Conservation (phyloP, 2,888 invertebrate species). For the Pammene fasciana region DNA sequence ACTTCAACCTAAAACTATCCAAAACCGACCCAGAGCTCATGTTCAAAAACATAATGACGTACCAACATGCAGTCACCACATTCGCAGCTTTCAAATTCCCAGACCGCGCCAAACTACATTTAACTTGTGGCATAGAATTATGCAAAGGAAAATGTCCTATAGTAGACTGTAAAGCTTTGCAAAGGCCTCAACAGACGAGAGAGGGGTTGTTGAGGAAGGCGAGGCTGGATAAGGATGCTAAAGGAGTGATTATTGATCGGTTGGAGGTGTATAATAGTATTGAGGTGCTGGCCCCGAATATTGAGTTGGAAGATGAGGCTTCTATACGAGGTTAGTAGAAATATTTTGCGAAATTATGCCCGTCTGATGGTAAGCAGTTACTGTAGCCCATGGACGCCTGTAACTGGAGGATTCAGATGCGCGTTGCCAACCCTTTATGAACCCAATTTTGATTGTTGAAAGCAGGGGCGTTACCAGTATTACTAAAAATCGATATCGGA, state of each 20-base stretch:
- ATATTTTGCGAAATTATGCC: neutral
- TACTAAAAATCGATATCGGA: no score
- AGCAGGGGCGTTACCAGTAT: no score
- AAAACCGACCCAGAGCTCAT: constrained; percentile 68
- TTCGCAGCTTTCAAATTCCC: constrained; percentile 94
- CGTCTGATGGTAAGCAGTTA: no score
- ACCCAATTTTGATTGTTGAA: no score
- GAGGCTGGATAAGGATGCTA: constrained; percentile 77
- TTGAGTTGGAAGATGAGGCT: constrained; percentile 86
- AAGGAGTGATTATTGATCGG: constrained; percentile 84
- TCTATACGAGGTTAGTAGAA: constrained; percentile 72
- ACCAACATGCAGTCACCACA: constrained; percentile 82
- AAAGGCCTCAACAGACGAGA: constrained; percentile 74
- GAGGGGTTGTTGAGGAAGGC: constrained; percentile 76
- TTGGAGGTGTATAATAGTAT: constrained; percentile 91
- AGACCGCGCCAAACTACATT: constrained; percentile 89
- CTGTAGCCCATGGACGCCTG: no score
- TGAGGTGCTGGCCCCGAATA: constrained; percentile 90
- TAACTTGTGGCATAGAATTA: constrained; percentile 90
- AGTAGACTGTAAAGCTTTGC: constrained; percentile 80
- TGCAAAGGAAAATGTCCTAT: constrained; percentile 88
- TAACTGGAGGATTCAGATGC: no score
- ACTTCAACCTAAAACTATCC: constrained; percentile 59
- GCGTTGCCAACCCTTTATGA: no score
- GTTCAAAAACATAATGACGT: constrained; percentile 78